These are phyloP conservation scores for Epiblema foenella DNA, from an alignment of 2,888 invertebrate genomes.

Conservation along the genomic window DNA sequence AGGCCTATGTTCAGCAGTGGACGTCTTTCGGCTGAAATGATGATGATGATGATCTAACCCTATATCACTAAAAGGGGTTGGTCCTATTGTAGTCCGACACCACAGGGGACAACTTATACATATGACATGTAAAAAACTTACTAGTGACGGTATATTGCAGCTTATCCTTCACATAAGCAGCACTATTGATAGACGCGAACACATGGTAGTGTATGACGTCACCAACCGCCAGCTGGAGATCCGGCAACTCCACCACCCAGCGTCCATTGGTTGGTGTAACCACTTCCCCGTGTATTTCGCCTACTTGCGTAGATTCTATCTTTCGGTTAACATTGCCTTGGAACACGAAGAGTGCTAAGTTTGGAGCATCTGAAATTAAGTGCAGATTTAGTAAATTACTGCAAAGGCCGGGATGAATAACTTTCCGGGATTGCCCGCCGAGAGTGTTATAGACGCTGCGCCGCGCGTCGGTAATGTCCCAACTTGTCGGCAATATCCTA, in stretches of 20 bases:
- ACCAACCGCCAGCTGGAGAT: constrained; percentile 73
- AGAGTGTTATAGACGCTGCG: too few species aligned
- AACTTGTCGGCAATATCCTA: too few species aligned
- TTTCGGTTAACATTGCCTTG: constrained; percentile 86
- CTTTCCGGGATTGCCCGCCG: too few species aligned
- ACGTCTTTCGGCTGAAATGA: too few species aligned
- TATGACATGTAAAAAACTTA: constrained; percentile 51
- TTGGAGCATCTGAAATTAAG: constrained; percentile 73
- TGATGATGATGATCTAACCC: too few species aligned
- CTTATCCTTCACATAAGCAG: constrained; percentile 75
- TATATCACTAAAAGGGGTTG: too few species aligned
- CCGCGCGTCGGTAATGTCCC: too few species aligned
- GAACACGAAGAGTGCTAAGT: constrained; percentile 85
- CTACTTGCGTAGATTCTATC: constrained; percentile 78
- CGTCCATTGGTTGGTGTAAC: constrained; percentile 67
- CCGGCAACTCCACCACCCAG: constrained; percentile 82
- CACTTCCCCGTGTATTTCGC: constrained; percentile 81
- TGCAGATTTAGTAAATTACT: background rate
- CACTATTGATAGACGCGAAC: constrained; percentile 80
- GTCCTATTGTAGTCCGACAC: too few species aligned
- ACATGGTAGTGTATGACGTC: constrained; percentile 87
- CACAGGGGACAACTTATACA: too few species aligned
- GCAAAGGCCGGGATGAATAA: too few species aligned
- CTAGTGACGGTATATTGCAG: constrained; percentile 70
- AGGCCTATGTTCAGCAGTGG: too few species aligned